phyloP scores from a whole-genome alignment of 2,797 vertebrate species.

The Sebastes itinus region DNA sequence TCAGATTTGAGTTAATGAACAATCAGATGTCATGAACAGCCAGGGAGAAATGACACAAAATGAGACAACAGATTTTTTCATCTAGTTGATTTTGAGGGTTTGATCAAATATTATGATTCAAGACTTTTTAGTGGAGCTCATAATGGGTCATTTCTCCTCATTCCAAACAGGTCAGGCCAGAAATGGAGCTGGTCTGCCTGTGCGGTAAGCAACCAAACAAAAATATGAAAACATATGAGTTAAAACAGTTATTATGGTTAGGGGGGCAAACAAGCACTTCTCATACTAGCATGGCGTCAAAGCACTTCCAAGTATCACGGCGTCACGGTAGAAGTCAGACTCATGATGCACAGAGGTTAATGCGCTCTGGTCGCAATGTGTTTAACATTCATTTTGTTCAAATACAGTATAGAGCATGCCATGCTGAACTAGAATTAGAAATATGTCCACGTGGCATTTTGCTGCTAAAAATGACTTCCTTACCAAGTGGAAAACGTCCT shows the following conservation, averaged over 20 bases:
- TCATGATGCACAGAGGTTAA: conserved; percentile 57
- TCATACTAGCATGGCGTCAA: conserved; percentile 45
- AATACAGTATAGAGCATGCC: conserved; percentile 42
- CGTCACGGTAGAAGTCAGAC: conserved; percentile 38
- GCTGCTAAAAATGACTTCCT: neutral
- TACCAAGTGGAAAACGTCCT: neutral
- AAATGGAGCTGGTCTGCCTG: conserved; percentile 29
- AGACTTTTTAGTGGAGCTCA: conserved; percentile 39
- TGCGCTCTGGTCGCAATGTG: conserved; percentile 11
- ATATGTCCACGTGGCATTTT: neutral
- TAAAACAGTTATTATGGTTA: conserved; percentile 65
- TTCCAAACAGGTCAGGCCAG: conserved; percentile 40
- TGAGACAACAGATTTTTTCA: conserved; percentile 24
- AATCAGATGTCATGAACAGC: conserved; percentile 68
- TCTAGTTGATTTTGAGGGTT: neutral
- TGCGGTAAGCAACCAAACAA: conserved; percentile 57
- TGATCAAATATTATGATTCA: neutral
- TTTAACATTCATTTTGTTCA: conserved; percentile 22
- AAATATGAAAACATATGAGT: conserved; percentile 42
- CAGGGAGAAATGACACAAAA: conserved; percentile 73
- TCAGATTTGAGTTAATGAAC: conserved; percentile 73
- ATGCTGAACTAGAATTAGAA: conserved; percentile 32
- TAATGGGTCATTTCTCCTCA: conserved; percentile 71
- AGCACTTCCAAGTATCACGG: conserved; percentile 43
- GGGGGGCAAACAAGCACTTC: conserved; percentile 51